Conservation (phyloP, 2,888 invertebrate genomes). For the Dasypogon diadema region DNA sequence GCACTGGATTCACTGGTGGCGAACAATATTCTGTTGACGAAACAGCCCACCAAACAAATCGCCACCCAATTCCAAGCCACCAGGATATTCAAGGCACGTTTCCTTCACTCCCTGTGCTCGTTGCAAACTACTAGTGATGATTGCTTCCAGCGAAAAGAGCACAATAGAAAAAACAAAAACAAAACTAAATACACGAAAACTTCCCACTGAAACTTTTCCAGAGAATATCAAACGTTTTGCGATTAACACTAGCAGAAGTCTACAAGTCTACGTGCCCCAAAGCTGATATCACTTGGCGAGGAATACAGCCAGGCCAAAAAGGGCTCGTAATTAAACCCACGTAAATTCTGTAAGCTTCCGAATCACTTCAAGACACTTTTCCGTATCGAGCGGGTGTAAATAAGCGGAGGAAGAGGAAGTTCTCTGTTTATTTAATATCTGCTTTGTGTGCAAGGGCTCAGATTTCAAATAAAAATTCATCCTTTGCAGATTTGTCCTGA, state of each 20-base stretch:
- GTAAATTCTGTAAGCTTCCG: not conserved
- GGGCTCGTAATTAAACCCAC: not conserved
- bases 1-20: not conserved
- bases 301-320: not conserved
- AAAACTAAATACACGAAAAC: too few relatives aligned
- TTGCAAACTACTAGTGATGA: conserved; percentile 34
- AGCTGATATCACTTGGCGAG: not conserved
- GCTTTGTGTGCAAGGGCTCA: not conserved
- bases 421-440: not conserved
- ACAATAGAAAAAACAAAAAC: not conserved
- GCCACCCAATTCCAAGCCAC: not conserved
- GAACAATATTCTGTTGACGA: conserved; percentile 8
- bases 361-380: conserved; percentile 12
- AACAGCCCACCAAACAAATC: conserved; percentile 16
- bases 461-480: conserved; percentile 4
- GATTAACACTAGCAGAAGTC: conserved; percentile 21
- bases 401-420: not conserved
- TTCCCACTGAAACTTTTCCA: conserved; percentile 17
- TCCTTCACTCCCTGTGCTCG: conserved; percentile 22
- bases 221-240: conserved; percentile 16
- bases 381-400: not conserved
- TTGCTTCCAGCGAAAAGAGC: conserved; percentile 16
- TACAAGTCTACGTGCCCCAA: conserved; percentile 8
- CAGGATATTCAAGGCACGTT: conserved; percentile 19
- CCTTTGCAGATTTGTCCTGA: too few relatives aligned